A percentile compares a stretch with the other conserved stretches of the same genome.
Evolutionary conservation across 1,140 invertebrate genomes (phyloP).

Genomic region (Aphis craccivora): DNA sequence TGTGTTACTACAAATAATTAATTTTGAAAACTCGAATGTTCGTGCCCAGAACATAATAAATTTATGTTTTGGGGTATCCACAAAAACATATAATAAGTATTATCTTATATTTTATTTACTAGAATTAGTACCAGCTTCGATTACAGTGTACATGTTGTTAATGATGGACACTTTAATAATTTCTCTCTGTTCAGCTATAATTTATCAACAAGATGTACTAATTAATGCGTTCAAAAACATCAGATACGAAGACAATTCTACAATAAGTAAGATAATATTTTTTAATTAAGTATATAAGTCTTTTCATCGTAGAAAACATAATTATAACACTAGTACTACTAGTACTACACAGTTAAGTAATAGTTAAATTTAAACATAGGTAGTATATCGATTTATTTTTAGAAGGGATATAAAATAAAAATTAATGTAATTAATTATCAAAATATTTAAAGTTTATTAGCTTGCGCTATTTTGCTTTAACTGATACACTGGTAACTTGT

Average conservation of each 20-base stretch:
- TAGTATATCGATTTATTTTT: no score
- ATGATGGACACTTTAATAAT: not conserved
- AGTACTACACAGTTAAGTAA: no score
- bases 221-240: not conserved
- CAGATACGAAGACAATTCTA: not conserved
- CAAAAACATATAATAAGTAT: not conserved
- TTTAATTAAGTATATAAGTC: no score
- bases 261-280: not conserved
- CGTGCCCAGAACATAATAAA: not conserved
- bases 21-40: not conserved
- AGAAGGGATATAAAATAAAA: no score
- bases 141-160: not conserved
- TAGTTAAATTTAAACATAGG: no score
- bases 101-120: not conserved
- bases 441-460: no score
- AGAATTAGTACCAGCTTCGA: rapidly evolving
- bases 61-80: not conserved
- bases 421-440: no score
- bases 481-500: no score
- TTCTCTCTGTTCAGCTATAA: not conserved
- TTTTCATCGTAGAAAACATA: no score
- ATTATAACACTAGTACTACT: no score
- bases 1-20: not conserved
- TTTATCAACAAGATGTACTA: not conserved
- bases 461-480: no score